Evolutionary conservation across 2,797 vertebrate genomes (phyloP).

Genomic region (Sorex maritimensis): DNA sequence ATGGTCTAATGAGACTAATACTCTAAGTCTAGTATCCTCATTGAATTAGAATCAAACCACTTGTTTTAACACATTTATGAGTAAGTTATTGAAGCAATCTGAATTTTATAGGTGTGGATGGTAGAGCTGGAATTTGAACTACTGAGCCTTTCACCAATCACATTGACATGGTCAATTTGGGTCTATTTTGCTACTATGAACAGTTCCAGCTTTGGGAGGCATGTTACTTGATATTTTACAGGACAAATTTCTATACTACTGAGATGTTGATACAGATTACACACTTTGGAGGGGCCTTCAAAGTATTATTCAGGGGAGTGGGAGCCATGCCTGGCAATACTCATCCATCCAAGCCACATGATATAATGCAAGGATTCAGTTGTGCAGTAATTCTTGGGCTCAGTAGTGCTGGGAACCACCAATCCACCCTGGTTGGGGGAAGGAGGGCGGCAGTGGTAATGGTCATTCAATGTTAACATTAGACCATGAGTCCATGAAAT

Average conservation of each 20-base stretch:
- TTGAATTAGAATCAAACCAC: neutral
- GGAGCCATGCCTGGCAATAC: no score
- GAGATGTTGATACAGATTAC: neutral
- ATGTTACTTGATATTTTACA: conserved; percentile 33
- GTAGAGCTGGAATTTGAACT: neutral
- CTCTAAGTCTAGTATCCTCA: no score
- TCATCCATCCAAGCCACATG: no score
- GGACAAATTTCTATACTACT: conserved; percentile 22
- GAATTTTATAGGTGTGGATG: conserved; percentile 16
- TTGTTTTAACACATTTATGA: conserved; percentile 31
- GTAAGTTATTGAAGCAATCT: neutral
- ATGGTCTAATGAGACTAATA: no score
- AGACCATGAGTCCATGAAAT: no score
- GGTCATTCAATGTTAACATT: no score
- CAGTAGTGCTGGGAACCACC: no score
- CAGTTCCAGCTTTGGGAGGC: neutral
- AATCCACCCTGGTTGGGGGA: no score
- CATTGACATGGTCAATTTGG: neutral
- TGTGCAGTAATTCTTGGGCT: no score
- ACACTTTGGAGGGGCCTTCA: neutral
- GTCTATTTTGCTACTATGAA: neutral
- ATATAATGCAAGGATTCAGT: no score
- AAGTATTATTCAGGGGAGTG: no score
- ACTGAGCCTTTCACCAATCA: neutral
- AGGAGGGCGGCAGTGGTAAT: no score